Conservation (phyloP, 2,888 invertebrate species). For the Diarsia dahlii region DNA sequence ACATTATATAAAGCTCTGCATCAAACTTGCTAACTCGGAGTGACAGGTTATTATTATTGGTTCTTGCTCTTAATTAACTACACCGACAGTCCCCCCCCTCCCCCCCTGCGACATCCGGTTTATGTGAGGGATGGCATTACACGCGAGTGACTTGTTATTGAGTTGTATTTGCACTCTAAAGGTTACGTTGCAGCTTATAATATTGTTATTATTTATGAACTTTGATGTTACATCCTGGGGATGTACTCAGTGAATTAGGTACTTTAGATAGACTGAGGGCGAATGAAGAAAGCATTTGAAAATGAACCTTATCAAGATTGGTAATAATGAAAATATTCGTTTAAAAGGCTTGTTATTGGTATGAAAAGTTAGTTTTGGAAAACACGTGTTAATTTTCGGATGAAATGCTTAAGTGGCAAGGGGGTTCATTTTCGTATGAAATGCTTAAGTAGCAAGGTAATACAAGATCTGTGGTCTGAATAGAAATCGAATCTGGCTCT, state of each 20-base stretch:
- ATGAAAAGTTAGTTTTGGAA: too few relatives aligned
- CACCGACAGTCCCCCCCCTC: constrained; percentile 14
- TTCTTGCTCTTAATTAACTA: constrained; percentile 19
- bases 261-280: not conserved
- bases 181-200: not conserved
- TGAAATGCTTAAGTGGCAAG: too few relatives aligned
- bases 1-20: too few relatives aligned
- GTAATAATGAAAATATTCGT: not conserved
- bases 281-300: not conserved
- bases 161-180: not conserved
- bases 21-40: not conserved
- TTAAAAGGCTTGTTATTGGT: not conserved
- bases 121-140: constrained; percentile 14
- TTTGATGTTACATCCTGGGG: not conserved
- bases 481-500: too few relatives aligned
- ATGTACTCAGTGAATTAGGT: not conserved
- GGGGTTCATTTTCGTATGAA: too few relatives aligned
- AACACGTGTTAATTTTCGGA: too few relatives aligned
- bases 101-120: not conserved
- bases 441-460: too few relatives aligned
- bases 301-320: not conserved
- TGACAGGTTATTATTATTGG: not conserved
- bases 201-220: not conserved
- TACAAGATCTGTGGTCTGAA: too few relatives aligned
- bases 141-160: not conserved